Evolutionary conservation across 2,113 vertebrate genomes (phyloP).

Genomic region (Gnathonemus echidnorhynchus): DNA sequence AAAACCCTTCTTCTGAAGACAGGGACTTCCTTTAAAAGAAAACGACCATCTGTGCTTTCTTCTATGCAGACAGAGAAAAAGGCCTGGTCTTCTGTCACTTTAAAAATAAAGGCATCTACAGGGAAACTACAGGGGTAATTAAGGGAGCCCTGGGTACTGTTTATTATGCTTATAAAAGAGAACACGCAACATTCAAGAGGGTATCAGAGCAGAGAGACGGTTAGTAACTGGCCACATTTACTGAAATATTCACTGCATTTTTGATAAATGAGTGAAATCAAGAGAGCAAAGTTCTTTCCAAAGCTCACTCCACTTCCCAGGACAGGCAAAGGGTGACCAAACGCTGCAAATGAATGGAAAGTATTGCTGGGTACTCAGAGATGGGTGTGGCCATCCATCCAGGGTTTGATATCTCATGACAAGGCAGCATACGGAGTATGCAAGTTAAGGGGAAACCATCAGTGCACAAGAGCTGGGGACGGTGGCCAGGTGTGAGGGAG

Average conservation of each 20-base stretch:
- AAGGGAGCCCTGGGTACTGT: not conserved
- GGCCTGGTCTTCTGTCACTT: not conserved
- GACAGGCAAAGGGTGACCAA: not conserved
- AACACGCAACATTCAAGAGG: not conserved
- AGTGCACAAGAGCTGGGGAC: not conserved
- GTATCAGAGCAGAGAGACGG: not conserved
- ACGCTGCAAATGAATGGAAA: not conserved
- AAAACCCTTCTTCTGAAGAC: not conserved
- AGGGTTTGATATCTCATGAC: not conserved
- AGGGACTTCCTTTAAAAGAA: not conserved
- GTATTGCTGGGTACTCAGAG: not conserved
- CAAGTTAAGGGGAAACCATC: not conserved
- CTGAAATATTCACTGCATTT: not conserved
- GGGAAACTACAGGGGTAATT: not conserved
- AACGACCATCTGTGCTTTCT: not conserved
- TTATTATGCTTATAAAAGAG: not conserved
- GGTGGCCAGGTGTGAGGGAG: not conserved
- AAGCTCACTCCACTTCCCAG: not conserved
- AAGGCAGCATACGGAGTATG: not conserved
- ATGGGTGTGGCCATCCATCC: conserved; percentile 21
- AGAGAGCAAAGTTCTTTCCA: not conserved
- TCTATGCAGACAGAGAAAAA: not conserved
- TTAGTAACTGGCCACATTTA: not conserved
- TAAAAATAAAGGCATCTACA: not conserved
- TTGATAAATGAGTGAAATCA: not conserved